phyloP scores from a whole-genome alignment of 2,113 vertebrate species.

The Callaeas wilsoni region DNA sequence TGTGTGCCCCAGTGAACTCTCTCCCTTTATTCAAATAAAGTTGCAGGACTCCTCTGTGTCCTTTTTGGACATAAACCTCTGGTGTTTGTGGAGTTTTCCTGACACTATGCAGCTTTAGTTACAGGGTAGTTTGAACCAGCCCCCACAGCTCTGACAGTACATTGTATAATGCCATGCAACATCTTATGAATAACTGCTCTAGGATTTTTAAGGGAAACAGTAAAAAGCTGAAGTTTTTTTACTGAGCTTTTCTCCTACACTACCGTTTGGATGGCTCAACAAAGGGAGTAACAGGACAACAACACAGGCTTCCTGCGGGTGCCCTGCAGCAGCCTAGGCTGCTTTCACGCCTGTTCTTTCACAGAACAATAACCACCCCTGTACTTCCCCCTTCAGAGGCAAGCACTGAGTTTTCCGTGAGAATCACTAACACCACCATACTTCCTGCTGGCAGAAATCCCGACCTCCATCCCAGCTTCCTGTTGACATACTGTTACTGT shows the following conservation, averaged over 20 bases:
- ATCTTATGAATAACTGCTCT: neutral
- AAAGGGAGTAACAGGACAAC: neutral
- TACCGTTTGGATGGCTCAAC: neutral
- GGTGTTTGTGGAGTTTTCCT: neutral
- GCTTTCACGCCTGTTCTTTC: neutral
- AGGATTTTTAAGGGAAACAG: neutral
- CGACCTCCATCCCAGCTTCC: neutral
- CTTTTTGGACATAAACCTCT: neutral
- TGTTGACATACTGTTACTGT: neutral
- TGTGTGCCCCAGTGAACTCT: fast-evolving
- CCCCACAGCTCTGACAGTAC: neutral
- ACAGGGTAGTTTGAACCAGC: neutral
- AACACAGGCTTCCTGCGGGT: neutral
- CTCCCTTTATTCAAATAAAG: neutral
- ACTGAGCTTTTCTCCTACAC: neutral
- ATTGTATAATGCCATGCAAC: neutral
- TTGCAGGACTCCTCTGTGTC: neutral
- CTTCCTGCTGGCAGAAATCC: neutral
- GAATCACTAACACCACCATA: neutral
- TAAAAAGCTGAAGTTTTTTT: neutral
- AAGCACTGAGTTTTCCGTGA: neutral
- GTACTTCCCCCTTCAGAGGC: neutral
- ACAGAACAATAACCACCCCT: neutral
- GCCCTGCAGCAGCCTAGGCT: neutral
- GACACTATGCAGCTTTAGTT: neutral